phyloP scores from a whole-genome alignment of 2,113 vertebrate species.

The Glareola pratincola region DNA sequence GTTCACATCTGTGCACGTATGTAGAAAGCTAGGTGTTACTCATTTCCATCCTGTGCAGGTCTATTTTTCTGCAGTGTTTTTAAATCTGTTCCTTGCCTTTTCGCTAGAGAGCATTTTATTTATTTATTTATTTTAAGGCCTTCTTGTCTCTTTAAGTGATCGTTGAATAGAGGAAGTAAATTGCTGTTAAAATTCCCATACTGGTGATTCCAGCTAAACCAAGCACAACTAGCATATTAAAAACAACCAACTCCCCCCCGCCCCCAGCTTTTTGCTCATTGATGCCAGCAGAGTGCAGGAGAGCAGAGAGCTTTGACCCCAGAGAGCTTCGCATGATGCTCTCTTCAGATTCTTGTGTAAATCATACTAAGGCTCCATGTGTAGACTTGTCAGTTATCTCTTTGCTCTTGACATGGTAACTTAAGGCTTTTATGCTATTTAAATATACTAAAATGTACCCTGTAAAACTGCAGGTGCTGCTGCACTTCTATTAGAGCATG shows the following conservation, averaged over 20 bases:
- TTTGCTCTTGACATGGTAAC: background rate
- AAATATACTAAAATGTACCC: background rate
- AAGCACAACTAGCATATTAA: background rate
- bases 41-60: background rate
- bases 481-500: background rate
- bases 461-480: constrained; percentile 31
- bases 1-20: background rate
- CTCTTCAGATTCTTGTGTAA: background rate
- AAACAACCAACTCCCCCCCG: background rate
- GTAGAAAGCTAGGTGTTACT: background rate
- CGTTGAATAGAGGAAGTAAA: background rate
- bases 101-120: background rate
- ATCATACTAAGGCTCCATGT: background rate
- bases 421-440: background rate
- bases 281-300: background rate
- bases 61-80: background rate
- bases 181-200: background rate
- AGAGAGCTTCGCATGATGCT: background rate
- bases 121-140: background rate
- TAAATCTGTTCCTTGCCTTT: background rate
- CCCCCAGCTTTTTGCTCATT: background rate
- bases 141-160: background rate
- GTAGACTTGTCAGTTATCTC: background rate
- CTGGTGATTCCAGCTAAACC: background rate
- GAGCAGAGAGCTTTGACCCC: background rate